Base-by-base conservation (phyloP, 2,888 invertebrate genomes). In the Rhingia campestris region DNA sequence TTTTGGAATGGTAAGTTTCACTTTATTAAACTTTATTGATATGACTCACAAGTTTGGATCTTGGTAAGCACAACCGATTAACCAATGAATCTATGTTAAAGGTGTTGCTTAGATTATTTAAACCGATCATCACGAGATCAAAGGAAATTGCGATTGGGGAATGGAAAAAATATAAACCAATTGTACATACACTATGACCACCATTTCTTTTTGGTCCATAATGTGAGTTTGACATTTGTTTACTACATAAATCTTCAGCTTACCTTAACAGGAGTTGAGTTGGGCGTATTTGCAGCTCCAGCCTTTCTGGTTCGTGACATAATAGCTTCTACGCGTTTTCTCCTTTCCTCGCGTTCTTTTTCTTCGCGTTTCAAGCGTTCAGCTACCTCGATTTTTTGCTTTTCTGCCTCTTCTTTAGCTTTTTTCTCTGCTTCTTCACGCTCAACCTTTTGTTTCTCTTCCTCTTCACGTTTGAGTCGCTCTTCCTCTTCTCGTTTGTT, bases 261-360 rank as follows among this genome's bases (percentile, higher is more conserved):
- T 86, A 91, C 91, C 88, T 91, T 91, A 58, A 88, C 87, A 76
- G 91, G 90, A 54, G 91, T 91, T 81, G 89, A 89, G 86, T 88
- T 89, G 53, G 88, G 88, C 67, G 89, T 88, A 58, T 77, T 85
- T 76, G 88, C 88, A 66, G 87, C 85, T 56, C 87, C 87, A 10
- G 87, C 88, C 86, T 90, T 91, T 74, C 97, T 93, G n/a, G 97
- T 98, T 88, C 98, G 93, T 67, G 95, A 94, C 98, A 98, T 98
- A 88, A 98, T 98, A 72, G 97, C 97, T 91, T 97, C 97, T 32
- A 98, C 97, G 75, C 97, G 93, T 91, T 97, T 97, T 88, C 97
- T 96, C 88, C 98, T 93, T 77, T 95, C 96, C 88, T 96, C 94
- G 75, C 98, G 93, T 90, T 98, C 98, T 89, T 95, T 96, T 91